Base-by-base conservation (phyloP, 2,797 vertebrate genomes). In the Chaenodraco wilsoni region DNA sequence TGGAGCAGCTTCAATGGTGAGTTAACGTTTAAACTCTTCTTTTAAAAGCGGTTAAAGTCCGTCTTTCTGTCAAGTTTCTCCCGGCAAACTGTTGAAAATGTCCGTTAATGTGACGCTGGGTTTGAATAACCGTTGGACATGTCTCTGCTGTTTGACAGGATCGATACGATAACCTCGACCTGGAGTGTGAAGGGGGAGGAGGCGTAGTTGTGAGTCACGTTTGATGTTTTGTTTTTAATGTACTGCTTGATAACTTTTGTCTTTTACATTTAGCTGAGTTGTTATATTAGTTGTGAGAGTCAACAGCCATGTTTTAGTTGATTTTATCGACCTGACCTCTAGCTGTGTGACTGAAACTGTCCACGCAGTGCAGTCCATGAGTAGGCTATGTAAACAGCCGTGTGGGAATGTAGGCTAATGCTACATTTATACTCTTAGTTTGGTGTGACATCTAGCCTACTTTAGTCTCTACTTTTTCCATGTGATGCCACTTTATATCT, bases 111-210 rank as follows among this genome's bases (percentile, higher is more conserved):
- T 57, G 14, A 45, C 8, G 33, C 9, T 37, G 9, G 7, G 33
- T 21, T 17, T 13, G 11, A 21, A 19, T 9, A 49, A 50, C 50
- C 33, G 33, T 37, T 37, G 33, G 21, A 12, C 3, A 31, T 31
- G 14, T 54, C 3, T 0, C 46, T 21, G 12, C 10, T 12, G 46
- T 77, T 65, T 71, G 49, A 76, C 86, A 91, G 91, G 84, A 93
- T 31, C 88, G 86, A 10, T 90, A 89, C 65, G 65, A 69, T 3
- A 33, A 78, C 41, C 49, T 91, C 67, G 84, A 89, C 23, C 6
- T 92, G 84, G 89, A 91, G 5, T 89, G 86, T 63, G 89, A 90
- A 11, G 84, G 27, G 27, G 27, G 46, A 75, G 88, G 69, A 74
- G 51, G 50, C 1, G 82, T 69, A 1, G 33, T 79, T n/a, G 89